Base-by-base conservation (phyloP, 2,113 vertebrate genomes). In the Leiothrix lutea region DNA sequence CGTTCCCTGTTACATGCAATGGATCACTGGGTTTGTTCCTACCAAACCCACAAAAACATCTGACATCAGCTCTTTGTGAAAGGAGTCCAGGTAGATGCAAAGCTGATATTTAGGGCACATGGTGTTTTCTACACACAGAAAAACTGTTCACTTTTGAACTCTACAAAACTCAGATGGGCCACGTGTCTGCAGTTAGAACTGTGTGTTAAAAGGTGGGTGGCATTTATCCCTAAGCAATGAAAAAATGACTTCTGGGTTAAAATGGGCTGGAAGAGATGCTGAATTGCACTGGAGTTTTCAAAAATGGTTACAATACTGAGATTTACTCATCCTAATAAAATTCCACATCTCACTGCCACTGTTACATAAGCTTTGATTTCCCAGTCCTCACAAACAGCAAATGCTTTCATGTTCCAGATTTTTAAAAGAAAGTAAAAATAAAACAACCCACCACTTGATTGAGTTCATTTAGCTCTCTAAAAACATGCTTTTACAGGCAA, bases 141-240 rank as follows among this genome's bases (percentile, higher is more conserved):
- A 51, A 71, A 38, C 2, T 3, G 3, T 7, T 50, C 5, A 1
- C 13, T 50, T 90, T 29, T 44, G 38, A 42, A 38, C 16, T 8
- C n/a, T 29, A 20, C 26, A 74, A 6, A 58, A n/a, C 8, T 64
- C 69, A 23, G 25, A 18, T 1, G 36, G 36, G 56, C 8, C 58
- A 28, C 0, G 0, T 12, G 33, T 5, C 11, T 9, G 2, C 42
- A 87, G 40, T 24, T 26, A 40, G 22, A 56, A 33, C 7, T 19
- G 3, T 1, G 26, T 17, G 25, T 35, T 58, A 50, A 35, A 81
- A 54, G 38, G 18, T 5, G 23, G 50, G 50, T 13, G 60, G 50
- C 22, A 60, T 56, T 90, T 60, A 67, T 60, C 25, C 50, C 17
- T 36, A 5, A 14, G 33, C 19, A 73, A 78, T 4, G 4, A 31